A percentile compares a stretch with the other conserved stretches of the same genome.
phyloP scores from a whole-genome alignment of 2,888 invertebrate genomes.

The Hyposoter dolosus region DNA sequence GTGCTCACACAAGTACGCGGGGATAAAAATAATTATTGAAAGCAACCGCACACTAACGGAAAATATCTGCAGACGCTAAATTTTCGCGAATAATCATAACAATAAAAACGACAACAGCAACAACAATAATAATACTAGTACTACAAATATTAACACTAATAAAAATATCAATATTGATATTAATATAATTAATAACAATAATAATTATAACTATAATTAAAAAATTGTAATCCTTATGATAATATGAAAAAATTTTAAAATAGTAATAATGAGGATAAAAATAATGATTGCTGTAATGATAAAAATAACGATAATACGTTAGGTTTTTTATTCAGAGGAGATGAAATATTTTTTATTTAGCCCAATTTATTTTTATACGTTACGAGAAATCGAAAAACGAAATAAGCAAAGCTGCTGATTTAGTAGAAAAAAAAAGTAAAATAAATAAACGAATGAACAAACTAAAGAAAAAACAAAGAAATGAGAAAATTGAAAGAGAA shows the following conservation, averaged over 20 bases:
- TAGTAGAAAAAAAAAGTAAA: constrained; percentile 52
- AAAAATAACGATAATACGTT: constrained; percentile 68
- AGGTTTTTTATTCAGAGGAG: constrained; percentile 79
- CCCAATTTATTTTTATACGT: constrained; percentile 82
- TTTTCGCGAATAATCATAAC: constrained; percentile 34
- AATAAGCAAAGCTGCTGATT: constrained; percentile 63
- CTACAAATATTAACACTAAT: constrained; percentile 59
- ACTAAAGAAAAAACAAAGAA: constrained; percentile 62
- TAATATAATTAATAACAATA: too few species aligned
- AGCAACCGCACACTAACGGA: constrained; percentile 4
- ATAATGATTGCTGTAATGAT: constrained; percentile 45
- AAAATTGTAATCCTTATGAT: too few species aligned
- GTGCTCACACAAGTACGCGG: constrained; percentile 3
- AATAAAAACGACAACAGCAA: constrained; percentile 15
- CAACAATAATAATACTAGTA: constrained; percentile 53
- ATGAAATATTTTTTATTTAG: constrained; percentile 82
- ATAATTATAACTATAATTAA: too few species aligned
- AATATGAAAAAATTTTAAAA: too few species aligned
- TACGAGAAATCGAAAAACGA: constrained; percentile 54
- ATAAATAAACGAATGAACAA: constrained; percentile 54
- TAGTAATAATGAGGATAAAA: constrained; percentile 32
- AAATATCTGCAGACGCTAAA: not conserved
- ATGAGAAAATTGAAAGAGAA: constrained; percentile 56
- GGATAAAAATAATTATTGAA: constrained; percentile 8
- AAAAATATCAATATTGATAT: too few species aligned